Conservation (phyloP, 2,797 vertebrate genomes). For the Tadarida brasiliensis region DNA sequence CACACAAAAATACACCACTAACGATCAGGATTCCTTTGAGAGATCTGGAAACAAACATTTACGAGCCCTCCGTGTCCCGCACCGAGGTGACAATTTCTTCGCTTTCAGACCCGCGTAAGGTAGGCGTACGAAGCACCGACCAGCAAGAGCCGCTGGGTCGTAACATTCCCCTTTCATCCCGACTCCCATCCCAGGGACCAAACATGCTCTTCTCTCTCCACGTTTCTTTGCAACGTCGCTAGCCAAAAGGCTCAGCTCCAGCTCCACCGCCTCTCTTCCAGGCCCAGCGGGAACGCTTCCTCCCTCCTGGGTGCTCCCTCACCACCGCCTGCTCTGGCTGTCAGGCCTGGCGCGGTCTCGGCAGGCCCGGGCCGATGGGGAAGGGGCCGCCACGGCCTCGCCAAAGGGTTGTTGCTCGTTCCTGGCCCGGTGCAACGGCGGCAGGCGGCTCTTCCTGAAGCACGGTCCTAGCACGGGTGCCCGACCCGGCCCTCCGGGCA, state of each 20-base stretch:
- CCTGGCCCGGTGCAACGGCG: not conserved
- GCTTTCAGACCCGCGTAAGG: not conserved
- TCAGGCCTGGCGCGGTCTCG: not conserved
- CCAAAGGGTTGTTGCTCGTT: not conserved
- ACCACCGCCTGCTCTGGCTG: not conserved
- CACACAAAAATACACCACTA: not conserved
- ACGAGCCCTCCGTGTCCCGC: not conserved
- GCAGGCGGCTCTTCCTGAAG: not conserved
- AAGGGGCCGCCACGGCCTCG: constrained; percentile 63
- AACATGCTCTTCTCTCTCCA: constrained; percentile 40
- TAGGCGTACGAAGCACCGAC: not conserved
- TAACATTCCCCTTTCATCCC: not conserved
- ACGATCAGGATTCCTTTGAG: not conserved
- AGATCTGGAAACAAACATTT: not conserved
- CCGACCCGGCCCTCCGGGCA: not conserved
- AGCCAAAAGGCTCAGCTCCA: not conserved
- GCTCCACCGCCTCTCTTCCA: not conserved
- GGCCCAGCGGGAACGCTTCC: not conserved
- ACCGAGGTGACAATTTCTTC: not conserved
- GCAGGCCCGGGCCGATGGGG: not conserved
- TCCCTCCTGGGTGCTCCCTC: not conserved
- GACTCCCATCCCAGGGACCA: not conserved
- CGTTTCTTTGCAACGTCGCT: not conserved
- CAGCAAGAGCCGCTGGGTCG: not conserved
- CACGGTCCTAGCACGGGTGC: not conserved